Base-by-base conservation (phyloP, 2,797 vertebrate genomes). In the Lutjanus campechanus region DNA sequence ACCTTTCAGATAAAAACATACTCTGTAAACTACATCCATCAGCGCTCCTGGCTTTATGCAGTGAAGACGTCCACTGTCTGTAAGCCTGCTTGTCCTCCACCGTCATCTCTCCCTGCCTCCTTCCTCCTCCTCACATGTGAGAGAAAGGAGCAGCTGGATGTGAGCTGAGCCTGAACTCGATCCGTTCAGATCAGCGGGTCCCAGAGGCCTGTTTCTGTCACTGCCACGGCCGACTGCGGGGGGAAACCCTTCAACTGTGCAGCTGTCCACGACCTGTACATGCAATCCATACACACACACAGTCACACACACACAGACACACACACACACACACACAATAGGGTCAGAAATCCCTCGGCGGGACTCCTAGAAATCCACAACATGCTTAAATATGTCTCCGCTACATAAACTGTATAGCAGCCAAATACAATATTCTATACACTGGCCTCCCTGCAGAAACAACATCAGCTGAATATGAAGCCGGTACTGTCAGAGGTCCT, bases 81-180 rank as follows among this genome's bases (percentile, higher is more conserved):
- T 67, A 16, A 1, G 59, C 43, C 75, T 64, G 69, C 11, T 41
- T 51, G 36, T 79, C 78, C 69, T 61, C 63, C 73, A 71, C 71
- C 79, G 83, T 63, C 69, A 29, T 1, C 74, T 20, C 69, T 67
- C 65, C 11, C n/a, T 17, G 72, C 55, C 60, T n/a, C 58, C 62
- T 16, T 71, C 55, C 69, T 71, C 53, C 67, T 80, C 76, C 36
- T 22, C 7, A 41, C 81, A 66, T 77, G 71, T 93, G 92, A 95
- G 85, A 89, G 91, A 93, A 92, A 79, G 83, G 88, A 94, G 94
- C 94, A 95, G 94, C 94, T 95, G 94, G 91, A 92, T 85, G 83
- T 83, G 89, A 83, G 85, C 76, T 59, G 87, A 90, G 85, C 62
- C 83, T 76, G 90, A 94, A 93, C 84, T 73, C 58, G 85, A 94